Evolutionary conservation across 1,140 invertebrate genomes (phyloP), one percentile per base, ranked within the genome.

Genomic region (Plutomurus gul): DNA sequence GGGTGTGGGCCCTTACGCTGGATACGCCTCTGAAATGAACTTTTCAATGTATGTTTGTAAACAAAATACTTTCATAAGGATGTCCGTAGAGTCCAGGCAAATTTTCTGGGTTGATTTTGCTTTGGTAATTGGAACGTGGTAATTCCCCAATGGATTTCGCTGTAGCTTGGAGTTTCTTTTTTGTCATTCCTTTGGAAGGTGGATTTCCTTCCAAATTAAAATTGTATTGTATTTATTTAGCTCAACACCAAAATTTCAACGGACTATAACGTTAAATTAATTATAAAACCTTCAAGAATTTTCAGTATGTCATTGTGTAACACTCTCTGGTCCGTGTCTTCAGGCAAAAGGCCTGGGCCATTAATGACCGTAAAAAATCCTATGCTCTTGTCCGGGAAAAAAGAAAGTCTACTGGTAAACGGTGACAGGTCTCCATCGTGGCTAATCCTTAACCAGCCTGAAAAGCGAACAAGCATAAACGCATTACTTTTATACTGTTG

Each of bases 351-450:
- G 7, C 39, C 65, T 2, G 74, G 74, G 20, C 72, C 47, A 70
- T 79, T 79, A 1, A 27, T 22, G 7, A 27, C 16, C 13, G 73
- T 40, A 18, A 79, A 79, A 30, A 79, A 60, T 36, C 78, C 78
- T n/a, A 79, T n/a, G 7, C 75, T 20, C n/a, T 39, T 8, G 3
- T 33, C 33, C 33, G 78, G 78, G 25, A 46, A 79, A 13, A 79
- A n/a, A 2, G 36, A 18, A 18, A 79, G 7, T 1, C 33, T 30
- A 20, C 49, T 75, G 33, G 20, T 22, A 18, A 74, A 79, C n/a
- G 78, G 51, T 3, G 72, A 46, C 8, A 65, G 39, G 22, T 60
- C 47, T 1, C 78, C 78, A 46, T 37, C 18, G 47, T 79, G 78
- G 3, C 37, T 39, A 5, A 75, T 13, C 30, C n/a, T 18, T 20